Evolutionary conservation across 2,888 invertebrate species (phyloP).

Genomic region (Nymphalis polychloros): DNA sequence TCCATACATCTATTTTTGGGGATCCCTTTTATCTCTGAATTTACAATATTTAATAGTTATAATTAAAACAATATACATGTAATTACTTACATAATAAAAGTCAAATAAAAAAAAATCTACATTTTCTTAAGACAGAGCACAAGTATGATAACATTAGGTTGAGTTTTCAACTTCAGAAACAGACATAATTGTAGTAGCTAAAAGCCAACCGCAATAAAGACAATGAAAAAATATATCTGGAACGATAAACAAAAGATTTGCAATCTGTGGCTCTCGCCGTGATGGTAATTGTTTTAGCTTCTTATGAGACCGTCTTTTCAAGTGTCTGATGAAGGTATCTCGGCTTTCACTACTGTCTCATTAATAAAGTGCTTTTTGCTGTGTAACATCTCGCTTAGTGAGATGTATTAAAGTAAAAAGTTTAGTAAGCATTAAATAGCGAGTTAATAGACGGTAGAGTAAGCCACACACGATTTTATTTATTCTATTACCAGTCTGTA

Average conservation of each 20-base stretch:
- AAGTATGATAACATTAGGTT: constrained; percentile 4
- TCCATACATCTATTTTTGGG: too few relatives aligned
- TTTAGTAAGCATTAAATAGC: too few relatives aligned
- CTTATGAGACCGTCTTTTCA: constrained; percentile 12
- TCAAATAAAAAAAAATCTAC: not conserved
- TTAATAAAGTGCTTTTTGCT: not conserved
- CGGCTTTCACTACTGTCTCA: not conserved
- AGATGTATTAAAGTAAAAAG: not conserved
- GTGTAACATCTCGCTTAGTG: not conserved
- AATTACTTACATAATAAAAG: too few relatives aligned
- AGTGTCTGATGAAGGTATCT: constrained; percentile 7
- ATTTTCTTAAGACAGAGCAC: not conserved
- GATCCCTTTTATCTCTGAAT: too few relatives aligned
- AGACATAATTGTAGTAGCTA: constrained; percentile 22
- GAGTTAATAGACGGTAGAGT: too few relatives aligned
- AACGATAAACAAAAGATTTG: constrained; percentile 23
- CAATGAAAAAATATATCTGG: constrained; percentile 27
- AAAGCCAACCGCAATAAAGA: constrained; percentile 37
- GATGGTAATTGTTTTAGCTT: constrained; percentile 26
- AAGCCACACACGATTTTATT: too few relatives aligned
- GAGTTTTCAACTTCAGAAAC: constrained; percentile 13
- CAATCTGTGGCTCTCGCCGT: constrained; percentile 12
- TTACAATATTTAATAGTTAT: too few relatives aligned
- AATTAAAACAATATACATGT: too few relatives aligned
- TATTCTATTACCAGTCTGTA: too few relatives aligned